Evolutionary conservation across 2,797 vertebrate species (phyloP).

Genomic region (Chelmon rostratus): DNA sequence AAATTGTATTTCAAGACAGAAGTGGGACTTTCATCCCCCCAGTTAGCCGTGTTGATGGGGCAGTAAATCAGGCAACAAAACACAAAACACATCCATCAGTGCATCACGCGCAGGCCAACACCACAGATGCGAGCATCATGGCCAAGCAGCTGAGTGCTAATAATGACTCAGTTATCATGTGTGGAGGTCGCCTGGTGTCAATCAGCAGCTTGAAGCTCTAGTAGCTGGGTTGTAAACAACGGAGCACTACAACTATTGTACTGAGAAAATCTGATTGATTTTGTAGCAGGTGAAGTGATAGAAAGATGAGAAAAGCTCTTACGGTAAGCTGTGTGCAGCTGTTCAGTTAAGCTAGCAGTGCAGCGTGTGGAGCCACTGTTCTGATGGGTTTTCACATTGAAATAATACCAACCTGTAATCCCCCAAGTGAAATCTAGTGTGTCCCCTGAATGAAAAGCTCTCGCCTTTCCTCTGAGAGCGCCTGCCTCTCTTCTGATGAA

Average conservation of each 20-base stretch:
- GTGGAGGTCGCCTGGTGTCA: constrained; percentile 22
- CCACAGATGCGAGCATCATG: constrained; percentile 29
- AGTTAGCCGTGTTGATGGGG: neutral
- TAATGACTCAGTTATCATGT: constrained; percentile 32
- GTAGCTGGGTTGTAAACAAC: constrained; percentile 10
- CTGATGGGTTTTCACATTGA: constrained; percentile 31
- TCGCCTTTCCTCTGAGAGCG: constrained; percentile 5
- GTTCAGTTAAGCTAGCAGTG: constrained; percentile 8
- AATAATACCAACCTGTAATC: constrained; percentile 47
- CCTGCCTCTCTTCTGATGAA: neutral
- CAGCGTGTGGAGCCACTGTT: constrained; percentile 21
- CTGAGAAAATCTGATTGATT: constrained; percentile 23
- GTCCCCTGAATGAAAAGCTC: constrained; percentile 9
- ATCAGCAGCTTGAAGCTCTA: constrained; percentile 25
- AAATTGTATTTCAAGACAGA: neutral
- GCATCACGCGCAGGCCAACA: neutral
- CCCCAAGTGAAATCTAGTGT: constrained; percentile 24
- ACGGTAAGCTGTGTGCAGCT: constrained; percentile 10
- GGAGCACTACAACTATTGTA: neutral
- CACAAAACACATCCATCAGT: constrained; percentile 22
- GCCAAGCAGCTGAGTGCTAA: constrained; percentile 31
- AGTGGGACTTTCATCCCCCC: neutral
- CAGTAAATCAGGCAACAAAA: constrained; percentile 33
- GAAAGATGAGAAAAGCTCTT: constrained; percentile 1
- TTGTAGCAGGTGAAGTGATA: constrained; percentile 15